A percentile compares a stretch with the other conserved stretches of the same genome.
Conservation (phyloP, 2,888 invertebrate genomes). For the Monochamus alternatus region DNA sequence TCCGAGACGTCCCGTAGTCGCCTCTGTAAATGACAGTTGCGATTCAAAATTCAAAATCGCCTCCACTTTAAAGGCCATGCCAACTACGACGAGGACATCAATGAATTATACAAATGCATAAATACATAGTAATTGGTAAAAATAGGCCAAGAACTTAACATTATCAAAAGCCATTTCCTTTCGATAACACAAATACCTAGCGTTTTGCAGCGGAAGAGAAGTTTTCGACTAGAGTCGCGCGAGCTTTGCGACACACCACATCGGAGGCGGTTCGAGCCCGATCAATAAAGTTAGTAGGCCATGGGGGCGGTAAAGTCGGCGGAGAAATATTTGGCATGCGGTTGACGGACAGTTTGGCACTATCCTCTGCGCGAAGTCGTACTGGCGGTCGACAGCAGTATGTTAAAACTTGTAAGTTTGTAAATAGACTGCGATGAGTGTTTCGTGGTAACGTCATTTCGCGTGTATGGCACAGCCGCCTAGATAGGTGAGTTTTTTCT, state of each 20-base stretch:
- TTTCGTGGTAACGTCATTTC: not conserved
- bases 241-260: conserved; percentile 8
- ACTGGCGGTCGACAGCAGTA: not conserved
- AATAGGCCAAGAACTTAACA: conserved; percentile 22
- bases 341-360: conserved; percentile 36
- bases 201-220: not conserved
- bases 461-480: not conserved
- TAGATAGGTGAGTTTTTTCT: conserved; percentile 19
- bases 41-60: not conserved
- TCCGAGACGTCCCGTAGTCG: too few species aligned
- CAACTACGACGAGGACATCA: not conserved
- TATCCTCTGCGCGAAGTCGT: not conserved
- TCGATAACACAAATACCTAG: conserved; percentile 1
- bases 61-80: conserved; percentile 1
- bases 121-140: conserved; percentile 12
- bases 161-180: conserved; percentile 8
- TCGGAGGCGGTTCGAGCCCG: conserved; percentile 25
- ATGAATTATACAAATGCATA: not conserved
- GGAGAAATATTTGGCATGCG: conserved; percentile 36
- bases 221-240: not conserved
- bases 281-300: conserved; percentile 58
- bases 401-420: conserved; percentile 9
- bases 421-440: conserved; percentile 7
- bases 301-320: conserved; percentile 55
- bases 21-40: too few species aligned